A percentile compares a stretch with the other conserved stretches of the same genome.
These are phyloP conservation scores for Leptodirus hochenwartii DNA, from an alignment of 2,888 invertebrate genomes.

Conservation along the genomic window DNA sequence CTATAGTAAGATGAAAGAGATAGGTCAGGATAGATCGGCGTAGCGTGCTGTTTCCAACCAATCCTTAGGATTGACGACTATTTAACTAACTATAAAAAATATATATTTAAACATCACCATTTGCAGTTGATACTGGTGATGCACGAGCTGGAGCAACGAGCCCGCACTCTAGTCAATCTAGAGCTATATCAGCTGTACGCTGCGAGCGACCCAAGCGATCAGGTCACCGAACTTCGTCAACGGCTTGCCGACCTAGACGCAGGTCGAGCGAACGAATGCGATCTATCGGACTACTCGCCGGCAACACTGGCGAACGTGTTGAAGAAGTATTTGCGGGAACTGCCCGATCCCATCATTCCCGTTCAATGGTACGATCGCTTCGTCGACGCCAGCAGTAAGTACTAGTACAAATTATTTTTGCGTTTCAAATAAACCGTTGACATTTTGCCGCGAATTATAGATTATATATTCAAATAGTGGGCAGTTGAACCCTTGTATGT, in stretches of 20 bases:
- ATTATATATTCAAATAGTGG: too few relatives aligned
- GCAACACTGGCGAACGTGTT: slow-evolving; percentile 40
- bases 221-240: slow-evolving; percentile 36
- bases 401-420: slow-evolving; percentile 3
- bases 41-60: too few relatives aligned
- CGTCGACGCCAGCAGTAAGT: slow-evolving; percentile 32
- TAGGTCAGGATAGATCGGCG: too few relatives aligned
- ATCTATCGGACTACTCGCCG: slow-evolving; percentile 29
- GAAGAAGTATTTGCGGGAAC: slow-evolving; percentile 52
- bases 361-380: slow-evolving; percentile 55
- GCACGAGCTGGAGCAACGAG: slow-evolving; percentile 42
- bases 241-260: too few relatives aligned
- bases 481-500: too few relatives aligned
- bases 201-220: slow-evolving; percentile 39
- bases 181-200: slow-evolving; percentile 51
- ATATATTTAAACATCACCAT: too few relatives aligned
- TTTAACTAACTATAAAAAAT: too few relatives aligned
- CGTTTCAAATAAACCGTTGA: too few relatives aligned
- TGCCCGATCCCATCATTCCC: slow-evolving; percentile 60
- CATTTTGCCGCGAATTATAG: too few relatives aligned
- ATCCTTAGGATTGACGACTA: too few relatives aligned
- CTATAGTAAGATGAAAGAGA: too few relatives aligned
- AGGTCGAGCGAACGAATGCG: slow-evolving; percentile 29
- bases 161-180: slow-evolving; percentile 28
- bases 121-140: too few relatives aligned